Evolutionary conservation across 1,140 invertebrate genomes (phyloP), one percentile per base, ranked within the genome.

Genomic region (Nebria ingens): DNA sequence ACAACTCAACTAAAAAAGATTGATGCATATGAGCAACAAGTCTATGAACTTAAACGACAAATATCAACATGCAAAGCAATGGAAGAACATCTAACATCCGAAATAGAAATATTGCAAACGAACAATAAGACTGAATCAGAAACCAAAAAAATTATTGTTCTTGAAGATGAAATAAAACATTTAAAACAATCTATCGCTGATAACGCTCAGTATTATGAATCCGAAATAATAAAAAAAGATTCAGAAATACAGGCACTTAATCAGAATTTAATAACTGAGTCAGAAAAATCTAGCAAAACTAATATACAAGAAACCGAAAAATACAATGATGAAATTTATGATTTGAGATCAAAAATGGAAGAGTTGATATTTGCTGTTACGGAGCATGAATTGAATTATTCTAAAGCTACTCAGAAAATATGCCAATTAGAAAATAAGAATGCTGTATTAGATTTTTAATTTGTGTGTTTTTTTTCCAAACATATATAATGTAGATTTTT

Each of bases 101-200:
- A 59, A 59, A 59, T 59, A 38, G 54, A 61, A 38, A 21, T 19
- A 29, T 56, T 59, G 54, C 57, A 59, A 49, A 29, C 38, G 20
- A 40, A 51, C 9, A 52, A 58, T 38, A 54, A 21, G 13, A 51
- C 20, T 19, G 49, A 54, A 17, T 51, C 22, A 21, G 23, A 57
- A 23, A 17, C 54, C 50, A 25, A 51, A 21, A 56, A 52, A 50
- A 50, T 59, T 15, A 15, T 21, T 12, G 29, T 51, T 9, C 29
- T 59, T 3, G 59, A 61, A 40, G 52, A 52, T n/a, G 38, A 40
- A 40, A 52, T 51, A 15, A 4, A 11, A 15, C 17, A 34, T 21
- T 19, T 58, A 21, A 23, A 38, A 19, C 22, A 29, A 19, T 50
- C 6, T 17, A 15, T 52, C n/a, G 34, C 20, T 11, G 53, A 60